phyloP scores from a whole-genome alignment of 2,797 vertebrate species.

The Notoglanidium macrostoma region DNA sequence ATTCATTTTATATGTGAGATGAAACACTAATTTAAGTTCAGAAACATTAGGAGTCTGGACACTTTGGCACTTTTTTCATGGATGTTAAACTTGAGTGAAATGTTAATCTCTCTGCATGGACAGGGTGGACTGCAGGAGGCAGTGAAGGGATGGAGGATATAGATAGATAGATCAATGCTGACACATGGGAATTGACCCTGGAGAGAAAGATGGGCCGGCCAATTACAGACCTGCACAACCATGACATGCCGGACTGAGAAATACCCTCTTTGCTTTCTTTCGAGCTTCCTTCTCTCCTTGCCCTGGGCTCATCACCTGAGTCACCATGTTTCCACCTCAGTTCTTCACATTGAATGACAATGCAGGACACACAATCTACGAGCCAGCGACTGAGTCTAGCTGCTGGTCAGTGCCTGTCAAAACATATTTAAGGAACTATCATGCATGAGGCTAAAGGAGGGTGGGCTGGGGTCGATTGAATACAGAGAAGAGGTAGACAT shows the following conservation, averaged over 20 bases:
- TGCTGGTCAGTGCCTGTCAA: conserved; percentile 51
- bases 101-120: conserved; percentile 30
- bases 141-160: conserved; percentile 14
- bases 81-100: conserved; percentile 36
- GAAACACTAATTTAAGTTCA: background rate
- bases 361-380: conserved; percentile 43
- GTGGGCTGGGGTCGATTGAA: background rate
- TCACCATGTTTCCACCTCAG: conserved; percentile 45
- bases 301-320: conserved; percentile 40
- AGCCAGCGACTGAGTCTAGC: conserved; percentile 41
- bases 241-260: conserved; percentile 37
- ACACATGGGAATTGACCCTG: conserved; percentile 54
- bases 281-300: conserved; percentile 30
- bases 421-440: conserved; percentile 43
- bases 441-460: conserved; percentile 19
- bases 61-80: conserved; percentile 7
- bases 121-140: conserved; percentile 22
- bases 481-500: background rate
- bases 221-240: conserved; percentile 49
- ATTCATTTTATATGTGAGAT: background rate
- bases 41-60: background rate
- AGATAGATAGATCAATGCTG: conserved; percentile 54
- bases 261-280: conserved; percentile 16
- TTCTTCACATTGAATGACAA: conserved; percentile 44
- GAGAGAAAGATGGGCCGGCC: conserved; percentile 40